phyloP scores from a whole-genome alignment of 2,797 vertebrate species.

The Adrianichthys oophorus region DNA sequence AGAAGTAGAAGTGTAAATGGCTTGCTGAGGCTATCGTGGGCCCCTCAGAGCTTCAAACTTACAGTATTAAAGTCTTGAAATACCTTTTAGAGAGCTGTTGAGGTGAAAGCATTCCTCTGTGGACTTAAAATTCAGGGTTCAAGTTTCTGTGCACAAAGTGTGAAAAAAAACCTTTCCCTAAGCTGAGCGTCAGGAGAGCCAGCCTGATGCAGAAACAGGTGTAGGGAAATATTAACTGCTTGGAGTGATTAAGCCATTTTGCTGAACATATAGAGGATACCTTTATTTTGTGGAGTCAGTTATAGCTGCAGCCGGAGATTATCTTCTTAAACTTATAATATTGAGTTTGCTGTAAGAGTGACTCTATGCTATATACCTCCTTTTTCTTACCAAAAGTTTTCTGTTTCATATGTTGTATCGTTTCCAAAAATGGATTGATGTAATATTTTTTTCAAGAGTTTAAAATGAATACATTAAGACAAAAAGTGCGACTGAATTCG shows the following conservation, averaged over 20 bases:
- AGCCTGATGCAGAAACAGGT: constrained; percentile 58
- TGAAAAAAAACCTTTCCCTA: constrained; percentile 55
- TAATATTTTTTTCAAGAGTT: no score
- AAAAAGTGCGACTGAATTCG: no score
- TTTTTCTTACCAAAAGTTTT: no score
- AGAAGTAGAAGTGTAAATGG: constrained; percentile 22
- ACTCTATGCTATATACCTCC: no score
- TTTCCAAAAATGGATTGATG: no score
- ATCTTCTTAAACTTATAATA: no score
- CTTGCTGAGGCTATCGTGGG: constrained; percentile 4
- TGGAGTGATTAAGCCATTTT: constrained; percentile 21
- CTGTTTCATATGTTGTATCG: no score
- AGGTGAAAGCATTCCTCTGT: constrained; percentile 46
- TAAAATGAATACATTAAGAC: no score
- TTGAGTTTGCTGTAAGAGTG: no score
- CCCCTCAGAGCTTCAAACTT: constrained; percentile 38
- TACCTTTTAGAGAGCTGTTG: constrained; percentile 33
- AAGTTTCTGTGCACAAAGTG: constrained; percentile 53
- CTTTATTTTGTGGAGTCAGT: background rate
- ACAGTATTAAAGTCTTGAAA: constrained; percentile 46
- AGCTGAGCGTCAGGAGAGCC: constrained; percentile 54
- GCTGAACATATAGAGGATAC: background rate
- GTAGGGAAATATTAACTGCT: constrained; percentile 42
- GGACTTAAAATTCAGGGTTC: constrained; percentile 57
- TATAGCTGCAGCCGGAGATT: constrained; percentile 2